A percentile compares a stretch with the other conserved stretches of the same genome.
Conservation (phyloP, 2,888 invertebrate genomes). For the Metalampra italica region DNA sequence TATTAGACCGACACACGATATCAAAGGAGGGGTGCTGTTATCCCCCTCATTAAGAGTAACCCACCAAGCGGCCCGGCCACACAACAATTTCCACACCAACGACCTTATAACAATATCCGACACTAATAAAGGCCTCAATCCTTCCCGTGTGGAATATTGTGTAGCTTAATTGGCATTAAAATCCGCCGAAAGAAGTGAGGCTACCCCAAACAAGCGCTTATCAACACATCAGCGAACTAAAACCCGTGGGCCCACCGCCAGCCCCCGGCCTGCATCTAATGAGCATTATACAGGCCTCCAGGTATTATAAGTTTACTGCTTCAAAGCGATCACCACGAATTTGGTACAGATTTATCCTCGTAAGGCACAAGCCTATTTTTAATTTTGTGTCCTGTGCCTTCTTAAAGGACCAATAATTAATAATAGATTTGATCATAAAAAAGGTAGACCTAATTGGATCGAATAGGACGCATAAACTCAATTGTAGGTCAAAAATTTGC, state of each 20-base stretch:
- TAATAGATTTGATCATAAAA: too few relatives aligned
- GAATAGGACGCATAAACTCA: too few relatives aligned
- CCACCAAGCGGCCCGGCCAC: slow-evolving; percentile 16
- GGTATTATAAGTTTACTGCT: slow-evolving; percentile 43
- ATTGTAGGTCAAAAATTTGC: too few relatives aligned
- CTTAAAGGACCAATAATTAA: too few relatives aligned
- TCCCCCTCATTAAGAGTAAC: slow-evolving; percentile 6
- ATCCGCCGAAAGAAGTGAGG: slow-evolving; percentile 63
- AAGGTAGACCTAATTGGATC: too few relatives aligned
- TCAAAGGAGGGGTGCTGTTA: not conserved
- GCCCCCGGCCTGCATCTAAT: slow-evolving; percentile 44
- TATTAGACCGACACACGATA: not conserved
- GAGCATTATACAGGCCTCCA: slow-evolving; percentile 61
- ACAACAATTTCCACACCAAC: slow-evolving; percentile 43
- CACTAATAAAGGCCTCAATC: slow-evolving; percentile 71
- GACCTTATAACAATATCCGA: slow-evolving; percentile 69
- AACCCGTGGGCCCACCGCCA: slow-evolving; percentile 22
- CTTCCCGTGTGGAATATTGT: slow-evolving; percentile 67
- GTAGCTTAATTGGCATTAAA: slow-evolving; percentile 74
- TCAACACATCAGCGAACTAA: slow-evolving; percentile 59
- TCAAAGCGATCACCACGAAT: slow-evolving; percentile 16
- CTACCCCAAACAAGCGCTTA: slow-evolving; percentile 68
- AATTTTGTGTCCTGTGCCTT: too few relatives aligned
- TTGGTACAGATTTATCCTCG: not conserved
- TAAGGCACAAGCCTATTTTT: too few relatives aligned